Conservation (phyloP, 2,888 invertebrate genomes). For the Saturnia pavonia region DNA sequence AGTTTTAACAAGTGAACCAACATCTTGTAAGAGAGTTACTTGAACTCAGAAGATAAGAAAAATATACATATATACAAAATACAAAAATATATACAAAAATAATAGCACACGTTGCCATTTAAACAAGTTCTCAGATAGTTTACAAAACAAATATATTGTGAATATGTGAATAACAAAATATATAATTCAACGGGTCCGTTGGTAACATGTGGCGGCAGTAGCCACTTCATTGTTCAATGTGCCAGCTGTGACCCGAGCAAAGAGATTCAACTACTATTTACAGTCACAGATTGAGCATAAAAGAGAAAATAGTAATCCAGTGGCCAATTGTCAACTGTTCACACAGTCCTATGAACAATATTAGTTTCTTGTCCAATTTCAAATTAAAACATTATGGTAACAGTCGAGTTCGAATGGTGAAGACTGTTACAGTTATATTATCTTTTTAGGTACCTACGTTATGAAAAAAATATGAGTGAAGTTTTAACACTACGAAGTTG, state of each 20-base stretch:
- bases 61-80: too few species aligned
- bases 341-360: background rate
- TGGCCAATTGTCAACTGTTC: background rate
- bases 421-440: too few species aligned
- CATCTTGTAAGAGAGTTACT: too few species aligned
- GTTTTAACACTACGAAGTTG: too few species aligned
- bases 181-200: background rate
- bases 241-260: constrained; percentile 7
- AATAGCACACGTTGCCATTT: too few species aligned
- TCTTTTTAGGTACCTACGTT: too few species aligned
- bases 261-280: background rate
- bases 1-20: too few species aligned
- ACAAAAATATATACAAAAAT: too few species aligned
- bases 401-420: too few species aligned
- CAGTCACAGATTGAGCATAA: background rate
- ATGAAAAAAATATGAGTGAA: too few species aligned
- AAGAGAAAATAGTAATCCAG: background rate
- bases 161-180: background rate
- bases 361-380: background rate
- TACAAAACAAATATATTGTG: background rate
- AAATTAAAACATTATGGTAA: too few species aligned
- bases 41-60: too few species aligned
- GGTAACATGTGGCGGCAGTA: constrained; percentile 4
- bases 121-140: background rate
- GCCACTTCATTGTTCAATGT: constrained; percentile 12